Base-by-base conservation (phyloP, 2,113 vertebrate genomes). In the Anhinga anhinga region DNA sequence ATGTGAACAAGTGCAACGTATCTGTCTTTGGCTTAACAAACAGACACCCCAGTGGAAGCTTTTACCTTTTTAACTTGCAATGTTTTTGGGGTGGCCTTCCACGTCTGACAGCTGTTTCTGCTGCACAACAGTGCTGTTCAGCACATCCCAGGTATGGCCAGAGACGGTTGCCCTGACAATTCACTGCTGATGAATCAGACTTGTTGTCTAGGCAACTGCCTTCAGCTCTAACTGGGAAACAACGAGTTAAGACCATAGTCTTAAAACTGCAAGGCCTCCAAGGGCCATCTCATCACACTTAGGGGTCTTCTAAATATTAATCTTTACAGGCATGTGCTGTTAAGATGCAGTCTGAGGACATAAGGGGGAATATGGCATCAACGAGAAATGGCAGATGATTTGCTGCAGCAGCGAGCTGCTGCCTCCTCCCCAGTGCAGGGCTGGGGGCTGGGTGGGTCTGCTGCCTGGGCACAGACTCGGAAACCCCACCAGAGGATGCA, bases 141-240 rank as follows among this genome's bases (percentile, higher is more conserved):
- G 80, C 70, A 44, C 70, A 13, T 13, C 71, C 79, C 85, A 90
- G 92, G 74, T 87, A 55, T 53, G 88, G 65, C 69, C 86, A 49
- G 90, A 62, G 70, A 45, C 1, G 20, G 90, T 79, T 93, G 92
- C 91, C 87, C 88, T 90, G 73, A 88, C 72, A 50, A 96, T 97
- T 92, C 55, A 5, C 62, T 63, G 92, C 87, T 63, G 88, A 76
- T 95, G 96, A 92, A 59, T 92, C 94, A 92, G 40, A 50, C 66
- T 45, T 59, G 96, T 96, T 96, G 96, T 90, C 95, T 90, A 82
- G 95, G 95, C 94, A 97, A 97, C 96, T 61, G 67, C 63, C 49
- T 94, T 45, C 58, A 26, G 81, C 76, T 84, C 52, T 30, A 32
- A 10, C 49, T 81, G 90, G 91, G 84, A 93, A 90, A 55, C 1